These are phyloP conservation scores for Drosophila aff. DNA, from an alignment of 1,140 invertebrate genomes.

Conservation along the genomic window DNA sequence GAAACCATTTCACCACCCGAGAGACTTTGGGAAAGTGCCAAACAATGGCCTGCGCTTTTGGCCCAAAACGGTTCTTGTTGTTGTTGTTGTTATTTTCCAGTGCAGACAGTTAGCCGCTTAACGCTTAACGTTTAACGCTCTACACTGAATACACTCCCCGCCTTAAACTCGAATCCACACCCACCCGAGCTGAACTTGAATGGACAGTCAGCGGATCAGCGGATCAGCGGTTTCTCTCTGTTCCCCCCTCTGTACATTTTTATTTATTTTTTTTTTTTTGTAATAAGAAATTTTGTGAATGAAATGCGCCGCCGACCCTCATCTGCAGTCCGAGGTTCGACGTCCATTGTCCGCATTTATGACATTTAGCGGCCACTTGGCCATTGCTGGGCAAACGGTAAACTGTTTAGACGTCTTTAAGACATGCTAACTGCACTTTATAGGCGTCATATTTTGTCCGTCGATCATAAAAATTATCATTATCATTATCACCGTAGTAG, in stretches of 20 bases:
- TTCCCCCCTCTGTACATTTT: too few relatives aligned
- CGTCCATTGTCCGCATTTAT: slow-evolving; percentile 63
- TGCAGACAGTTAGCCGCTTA: slow-evolving; percentile 28
- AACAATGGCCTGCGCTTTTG: slow-evolving; percentile 20
- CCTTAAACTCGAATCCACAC: slow-evolving; percentile 6
- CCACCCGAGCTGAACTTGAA: slow-evolving; percentile 46
- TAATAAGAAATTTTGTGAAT: slow-evolving; percentile 44
- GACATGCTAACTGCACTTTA: slow-evolving; percentile 79
- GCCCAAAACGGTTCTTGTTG: slow-evolving; percentile 35
- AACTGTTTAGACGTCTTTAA: slow-evolving; percentile 72
- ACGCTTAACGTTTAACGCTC: neutral
- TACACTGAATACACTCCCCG: slow-evolving; percentile 2
- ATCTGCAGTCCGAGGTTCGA: slow-evolving; percentile 17
- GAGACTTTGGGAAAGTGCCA: slow-evolving; percentile 48
- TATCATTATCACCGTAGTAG: slow-evolving; percentile 57
- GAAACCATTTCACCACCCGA: slow-evolving; percentile 33
- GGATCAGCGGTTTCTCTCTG: slow-evolving; percentile 3
- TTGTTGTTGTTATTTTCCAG: slow-evolving; percentile 31
- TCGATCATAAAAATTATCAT: slow-evolving; percentile 78
- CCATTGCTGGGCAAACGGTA: slow-evolving; percentile 57
- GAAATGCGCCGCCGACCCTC: slow-evolving; percentile 31
- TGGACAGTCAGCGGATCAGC: neutral
- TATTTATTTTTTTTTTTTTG: neutral
- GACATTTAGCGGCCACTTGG: slow-evolving; percentile 70
- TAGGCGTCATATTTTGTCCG: slow-evolving; percentile 70